Percentiles rank a stretch among this genome's conserved stretches.
Conservation (phyloP, 92 coral and sea anemone species). For the Bergia puertoricense region DNA sequence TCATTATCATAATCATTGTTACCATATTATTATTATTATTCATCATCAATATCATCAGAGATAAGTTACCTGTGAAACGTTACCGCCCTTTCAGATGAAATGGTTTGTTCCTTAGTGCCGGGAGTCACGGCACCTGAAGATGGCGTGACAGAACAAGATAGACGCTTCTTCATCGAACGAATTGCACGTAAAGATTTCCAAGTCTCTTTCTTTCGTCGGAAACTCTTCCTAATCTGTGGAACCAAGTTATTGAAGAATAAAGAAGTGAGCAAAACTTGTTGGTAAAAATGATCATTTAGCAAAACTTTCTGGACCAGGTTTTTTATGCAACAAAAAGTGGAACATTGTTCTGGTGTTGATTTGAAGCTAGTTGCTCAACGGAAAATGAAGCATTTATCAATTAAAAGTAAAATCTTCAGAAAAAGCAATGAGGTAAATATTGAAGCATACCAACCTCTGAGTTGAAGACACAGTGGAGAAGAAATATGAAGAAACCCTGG, state of each 20-base stretch:
- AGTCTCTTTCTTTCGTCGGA: constrained; percentile 74
- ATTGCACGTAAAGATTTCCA: constrained; percentile 75
- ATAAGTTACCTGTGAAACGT: constrained; percentile 47
- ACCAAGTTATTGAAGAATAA: neutral
- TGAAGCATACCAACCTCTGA: constrained; percentile 62
- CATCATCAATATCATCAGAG: neutral
- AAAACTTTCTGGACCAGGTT: neutral
- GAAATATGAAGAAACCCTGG: constrained; percentile 80
- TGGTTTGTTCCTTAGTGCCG: constrained; percentile 58
- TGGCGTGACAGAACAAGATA: constrained; percentile 57
- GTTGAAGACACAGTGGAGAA: constrained; percentile 76
- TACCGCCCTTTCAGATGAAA: constrained; percentile 62
- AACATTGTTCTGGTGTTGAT: neutral
- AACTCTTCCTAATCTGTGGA: constrained; percentile 70
- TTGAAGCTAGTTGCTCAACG: neutral
- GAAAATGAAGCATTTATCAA: neutral
- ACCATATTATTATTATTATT: too few species aligned
- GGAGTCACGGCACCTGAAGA: constrained; percentile 44
- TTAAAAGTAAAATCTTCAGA: neutral
- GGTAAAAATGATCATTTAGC: neutral
- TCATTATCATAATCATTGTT: too few species aligned
- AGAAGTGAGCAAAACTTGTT: neutral
- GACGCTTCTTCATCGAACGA: constrained; percentile 61
- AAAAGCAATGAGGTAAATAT: neutral
- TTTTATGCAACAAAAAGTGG: neutral